These are phyloP conservation scores for Pandemis cinnamomeana DNA, from an alignment of 2,888 invertebrate genomes.

Conservation along the genomic window DNA sequence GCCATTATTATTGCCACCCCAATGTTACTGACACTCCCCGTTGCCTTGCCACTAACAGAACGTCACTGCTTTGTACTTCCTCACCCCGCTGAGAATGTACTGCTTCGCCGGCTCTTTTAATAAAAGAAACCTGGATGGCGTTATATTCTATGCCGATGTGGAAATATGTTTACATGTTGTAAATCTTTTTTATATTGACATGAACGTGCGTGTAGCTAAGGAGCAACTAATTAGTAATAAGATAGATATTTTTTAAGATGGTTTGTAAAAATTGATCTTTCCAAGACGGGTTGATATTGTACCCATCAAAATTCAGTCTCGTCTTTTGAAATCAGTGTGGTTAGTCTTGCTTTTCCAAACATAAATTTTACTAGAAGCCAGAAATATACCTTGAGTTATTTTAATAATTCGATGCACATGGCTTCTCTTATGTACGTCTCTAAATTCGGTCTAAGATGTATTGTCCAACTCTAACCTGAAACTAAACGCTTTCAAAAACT, in stretches of 20 bases:
- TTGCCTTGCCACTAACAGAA: slow-evolving; percentile 84
- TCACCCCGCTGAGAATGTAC: slow-evolving; percentile 83
- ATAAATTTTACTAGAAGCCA: slow-evolving; percentile 11
- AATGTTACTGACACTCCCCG: slow-evolving; percentile 73
- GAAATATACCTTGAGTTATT: slow-evolving; percentile 20
- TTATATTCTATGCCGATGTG: neutral
- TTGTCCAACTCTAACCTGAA: slow-evolving; percentile 27
- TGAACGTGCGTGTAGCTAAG: neutral
- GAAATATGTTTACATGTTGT: neutral
- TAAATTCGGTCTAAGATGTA: slow-evolving; percentile 14
- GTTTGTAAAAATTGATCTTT: neutral
- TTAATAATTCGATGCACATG: slow-evolving; percentile 13
- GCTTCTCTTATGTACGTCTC: slow-evolving; percentile 6
- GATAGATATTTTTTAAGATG: neutral
- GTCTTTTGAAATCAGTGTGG: neutral
- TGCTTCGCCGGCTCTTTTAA: slow-evolving; percentile 78
- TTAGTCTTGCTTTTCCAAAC: slow-evolving; percentile 3
- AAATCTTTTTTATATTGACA: neutral
- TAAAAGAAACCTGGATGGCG: slow-evolving; percentile 23
- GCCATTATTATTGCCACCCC: slow-evolving; percentile 55
- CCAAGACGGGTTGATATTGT: neutral
- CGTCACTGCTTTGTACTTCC: slow-evolving; percentile 79
- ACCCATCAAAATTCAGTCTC: neutral
- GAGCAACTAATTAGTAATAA: neutral
- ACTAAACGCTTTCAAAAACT: slow-evolving; percentile 43